Evolutionary conservation across 2,888 invertebrate genomes (phyloP).

Genomic region (Syrphus vitripennis): DNA sequence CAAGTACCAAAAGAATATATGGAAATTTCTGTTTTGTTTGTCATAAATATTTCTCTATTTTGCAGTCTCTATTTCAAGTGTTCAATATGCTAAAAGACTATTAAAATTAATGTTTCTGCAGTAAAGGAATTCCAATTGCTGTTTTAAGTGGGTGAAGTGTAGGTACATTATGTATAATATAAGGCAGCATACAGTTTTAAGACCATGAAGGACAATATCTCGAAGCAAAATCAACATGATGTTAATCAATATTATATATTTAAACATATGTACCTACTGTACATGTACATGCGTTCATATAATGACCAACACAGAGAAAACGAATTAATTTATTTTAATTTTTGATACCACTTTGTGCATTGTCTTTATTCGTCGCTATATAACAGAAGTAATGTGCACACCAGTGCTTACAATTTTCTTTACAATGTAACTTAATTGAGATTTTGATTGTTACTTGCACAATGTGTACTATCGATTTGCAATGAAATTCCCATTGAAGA

Average conservation of each 20-base stretch:
- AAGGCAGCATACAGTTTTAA: background rate
- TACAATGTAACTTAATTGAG: constrained; percentile 54
- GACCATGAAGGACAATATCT: background rate
- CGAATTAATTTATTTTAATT: constrained; percentile 48
- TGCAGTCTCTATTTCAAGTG: background rate
- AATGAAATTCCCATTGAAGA: constrained; percentile 36
- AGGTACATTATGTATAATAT: background rate
- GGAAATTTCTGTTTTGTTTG: background rate
- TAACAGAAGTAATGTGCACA: constrained; percentile 38
- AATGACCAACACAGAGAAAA: constrained; percentile 19
- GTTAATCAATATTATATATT: constrained; percentile 48
- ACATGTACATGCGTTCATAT: background rate
- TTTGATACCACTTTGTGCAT: constrained; percentile 21
- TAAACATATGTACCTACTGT: background rate
- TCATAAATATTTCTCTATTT: background rate
- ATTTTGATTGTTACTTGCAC: constrained; percentile 49
- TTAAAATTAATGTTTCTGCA: constrained; percentile 28
- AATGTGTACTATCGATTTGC: constrained; percentile 44
- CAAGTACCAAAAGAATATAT: background rate
- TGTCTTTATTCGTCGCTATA: constrained; percentile 16
- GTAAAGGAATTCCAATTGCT: background rate
- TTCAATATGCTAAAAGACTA: constrained; percentile 10
- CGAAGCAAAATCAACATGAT: background rate
- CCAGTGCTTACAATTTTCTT: constrained; percentile 30
- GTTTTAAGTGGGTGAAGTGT: background rate